These are phyloP conservation scores for Coluber constrictor DNA, from an alignment of 2,797 vertebrate species.

Conservation along the genomic window DNA sequence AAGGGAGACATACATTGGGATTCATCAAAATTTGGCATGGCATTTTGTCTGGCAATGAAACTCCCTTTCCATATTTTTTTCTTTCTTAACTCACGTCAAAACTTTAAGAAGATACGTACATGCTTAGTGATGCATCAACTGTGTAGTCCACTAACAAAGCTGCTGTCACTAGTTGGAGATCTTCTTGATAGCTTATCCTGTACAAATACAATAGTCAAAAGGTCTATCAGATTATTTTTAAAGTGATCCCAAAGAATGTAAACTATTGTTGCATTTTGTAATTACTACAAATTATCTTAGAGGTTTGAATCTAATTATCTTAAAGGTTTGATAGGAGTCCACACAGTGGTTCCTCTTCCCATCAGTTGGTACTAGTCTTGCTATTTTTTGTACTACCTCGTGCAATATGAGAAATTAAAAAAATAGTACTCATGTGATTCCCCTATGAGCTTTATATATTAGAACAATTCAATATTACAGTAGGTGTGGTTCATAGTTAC, in stretches of 20 bases:
- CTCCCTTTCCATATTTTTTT: not conserved
- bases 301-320: not conserved
- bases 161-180: conserved; percentile 74
- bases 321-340: not conserved
- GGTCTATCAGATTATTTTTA: not conserved
- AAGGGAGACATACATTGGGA: not conserved
- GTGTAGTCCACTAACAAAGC: conserved; percentile 81
- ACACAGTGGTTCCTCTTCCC: not conserved
- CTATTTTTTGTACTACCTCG: not conserved
- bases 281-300: not conserved
- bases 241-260: not conserved
- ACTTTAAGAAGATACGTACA: conserved; percentile 70
- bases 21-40: not conserved
- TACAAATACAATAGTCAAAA: not conserved
- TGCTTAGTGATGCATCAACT: conserved; percentile 75
- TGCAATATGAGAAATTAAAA: not conserved
- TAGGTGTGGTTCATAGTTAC: not conserved
- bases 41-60: not conserved
- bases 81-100: not conserved
- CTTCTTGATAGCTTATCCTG: conserved; percentile 85
- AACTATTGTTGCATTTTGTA: not conserved
- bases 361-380: not conserved
- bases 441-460: not conserved
- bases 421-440: not conserved
- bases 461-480: not conserved